Base-by-base conservation (phyloP, 2,888 invertebrate species). In the Leptinotarsa rubiginosa region DNA sequence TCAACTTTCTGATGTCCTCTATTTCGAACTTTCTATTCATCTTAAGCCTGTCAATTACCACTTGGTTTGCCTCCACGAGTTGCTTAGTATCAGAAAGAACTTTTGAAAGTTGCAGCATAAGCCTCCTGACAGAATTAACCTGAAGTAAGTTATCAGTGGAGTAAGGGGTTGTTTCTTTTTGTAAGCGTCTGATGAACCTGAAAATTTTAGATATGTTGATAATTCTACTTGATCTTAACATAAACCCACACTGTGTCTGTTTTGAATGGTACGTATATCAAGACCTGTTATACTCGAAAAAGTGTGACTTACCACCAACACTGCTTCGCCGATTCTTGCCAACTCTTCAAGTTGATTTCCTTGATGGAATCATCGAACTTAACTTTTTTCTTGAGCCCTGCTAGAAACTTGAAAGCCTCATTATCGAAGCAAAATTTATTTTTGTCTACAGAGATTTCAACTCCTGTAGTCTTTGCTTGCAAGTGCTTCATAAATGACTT, bases 401-500 rank as follows among this genome's bases (percentile, higher is more conserved):
- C 84, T 72, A 87, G 79, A 79, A 81, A 84, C 68, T 84, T 81
- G 73, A 86, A 86, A 15, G 82, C 82, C 74, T 86, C 86, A 77
- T 87, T 87, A 70, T 87, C 87, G 67, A 86, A 82, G 72, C 85
- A 86, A 77, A 86, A 87, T 3, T 82, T 78, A 65, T 87, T 86
- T 1, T 82, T 76, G 77, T 78, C 16, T 3, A 69, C 31, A 15
- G 50, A 47, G 16, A 76, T 69, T 47, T 49, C 69, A 4, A 84
- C 82, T 64, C 81, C 65, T 3, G 85, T 81, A 15, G 83, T 69
- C 18, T 65, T 73, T 72, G 59, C 77, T 16, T 56, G 18, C 3
- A 86, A 81, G 7, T 82, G 80, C 7, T 81, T 74, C 1, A 85
- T 68, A 13, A 85, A 71, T 50, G 79, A 78, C 70, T 78, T 76